Percentiles rank a stretch among this genome's conserved stretches.
Evolutionary conservation across 2,888 invertebrate species (phyloP).

Genomic region (Thelaira solivaga): DNA sequence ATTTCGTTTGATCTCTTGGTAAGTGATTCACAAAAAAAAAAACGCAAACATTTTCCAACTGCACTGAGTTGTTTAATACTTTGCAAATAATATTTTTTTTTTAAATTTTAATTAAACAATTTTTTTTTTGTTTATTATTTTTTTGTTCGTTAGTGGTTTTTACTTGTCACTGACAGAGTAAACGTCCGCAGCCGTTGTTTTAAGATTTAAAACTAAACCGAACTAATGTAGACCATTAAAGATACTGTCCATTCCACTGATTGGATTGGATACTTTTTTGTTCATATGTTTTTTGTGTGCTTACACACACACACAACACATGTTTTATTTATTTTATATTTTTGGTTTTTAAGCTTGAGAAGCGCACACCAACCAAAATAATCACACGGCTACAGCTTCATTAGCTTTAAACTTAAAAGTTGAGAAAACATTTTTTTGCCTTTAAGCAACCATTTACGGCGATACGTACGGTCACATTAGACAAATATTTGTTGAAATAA

Average conservation of each 20-base stretch:
- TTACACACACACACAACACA: background rate
- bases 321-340: background rate
- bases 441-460: slow-evolving; percentile 43
- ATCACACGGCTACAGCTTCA: slow-evolving; percentile 42
- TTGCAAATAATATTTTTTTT: too few relatives aligned
- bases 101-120: too few relatives aligned
- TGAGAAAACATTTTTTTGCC: slow-evolving; percentile 44
- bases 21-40: background rate
- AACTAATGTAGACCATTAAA: slow-evolving; percentile 45
- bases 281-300: slow-evolving; percentile 26
- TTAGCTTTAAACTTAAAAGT: slow-evolving; percentile 30
- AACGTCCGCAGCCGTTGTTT: slow-evolving; percentile 54
- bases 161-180: slow-evolving; percentile 34
- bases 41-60: too few relatives aligned
- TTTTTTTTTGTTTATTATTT: background rate
- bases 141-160: background rate
- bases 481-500: background rate
- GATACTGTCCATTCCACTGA: slow-evolving; percentile 47
- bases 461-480: slow-evolving; percentile 2
- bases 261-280: slow-evolving; percentile 16
- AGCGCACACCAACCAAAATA: slow-evolving; percentile 38
- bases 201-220: slow-evolving; percentile 53
- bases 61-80: slow-evolving; percentile 1
- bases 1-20: background rate
- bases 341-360: slow-evolving; percentile 22